Base-by-base conservation (phyloP, 2,888 invertebrate species). In the Poecilus cupreus region DNA sequence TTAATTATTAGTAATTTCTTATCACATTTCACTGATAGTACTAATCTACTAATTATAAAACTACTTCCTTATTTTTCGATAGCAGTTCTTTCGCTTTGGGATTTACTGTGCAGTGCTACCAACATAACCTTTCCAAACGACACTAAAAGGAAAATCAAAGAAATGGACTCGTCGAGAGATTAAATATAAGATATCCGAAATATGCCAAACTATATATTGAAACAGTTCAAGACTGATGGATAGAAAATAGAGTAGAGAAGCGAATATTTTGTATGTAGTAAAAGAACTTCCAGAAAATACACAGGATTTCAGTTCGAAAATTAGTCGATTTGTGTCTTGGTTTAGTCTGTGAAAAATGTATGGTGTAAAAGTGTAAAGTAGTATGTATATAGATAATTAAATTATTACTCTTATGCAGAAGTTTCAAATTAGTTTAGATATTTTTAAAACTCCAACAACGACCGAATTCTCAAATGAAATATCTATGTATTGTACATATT, bases 191-290 rank as follows among this genome's bases (percentile, higher is more conserved):
- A 76, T 57, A 60, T 60, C 77, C 77, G 54, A 77, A 77, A 77
- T 60, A 77, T 77, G 77, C 77, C 77, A 77, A 77, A 77, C 60
- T 20, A n/a, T n/a, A n/a, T n/a, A 75, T 22, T 51, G 77, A 43
- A 77, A 77, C 77, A 77, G 77, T 77, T 57, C 22, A 77, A 77
- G 77, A 77, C 77, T 77, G 77, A 77, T 37, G 43, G 51, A 51
- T 75, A 75, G 54, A 75, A 68, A 11, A 32, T 75, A 75, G 75
- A 51, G 32, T 75, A 75, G 51, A 51, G 4, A 75, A 49, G 75
- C 16, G 51, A 49, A 75, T 75, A 75, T 75, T 51, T 75, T 75
- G 75, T 75, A 75, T 43, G n/a, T 72, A 46, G 51, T n/a, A 8
- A 32, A 37, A 68, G n/a, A 26, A 72, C 13, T 46, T 72, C 72